phyloP scores from a whole-genome alignment of 2,888 invertebrate species.

The Mimas tiliae region DNA sequence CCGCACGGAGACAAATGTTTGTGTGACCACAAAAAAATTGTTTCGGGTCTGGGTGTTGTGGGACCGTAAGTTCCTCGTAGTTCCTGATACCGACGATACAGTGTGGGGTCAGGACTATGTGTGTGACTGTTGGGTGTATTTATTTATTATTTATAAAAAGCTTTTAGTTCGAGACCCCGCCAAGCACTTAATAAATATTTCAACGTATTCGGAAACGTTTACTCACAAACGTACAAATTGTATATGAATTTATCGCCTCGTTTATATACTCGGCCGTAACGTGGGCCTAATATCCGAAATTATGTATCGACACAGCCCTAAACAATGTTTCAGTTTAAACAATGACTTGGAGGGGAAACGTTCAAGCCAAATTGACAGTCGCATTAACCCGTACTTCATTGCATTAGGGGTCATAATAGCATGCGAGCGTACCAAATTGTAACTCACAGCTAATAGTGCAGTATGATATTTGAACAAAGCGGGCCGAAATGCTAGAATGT shows the following conservation, averaged over 20 bases:
- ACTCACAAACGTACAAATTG: conserved; percentile 5
- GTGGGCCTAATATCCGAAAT: conserved; percentile 26
- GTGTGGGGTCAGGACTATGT: too few species aligned
- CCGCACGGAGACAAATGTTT: too few species aligned
- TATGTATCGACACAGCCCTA: conserved; percentile 31
- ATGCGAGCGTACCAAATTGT: conserved; percentile 32
- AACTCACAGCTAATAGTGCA: conserved; percentile 42
- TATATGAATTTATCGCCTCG: conserved; percentile 18
- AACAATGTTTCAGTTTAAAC: conserved; percentile 47
- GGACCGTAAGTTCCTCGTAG: too few species aligned
- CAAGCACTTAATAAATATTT: neutral
- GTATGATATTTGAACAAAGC: conserved; percentile 43
- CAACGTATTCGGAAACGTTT: conserved; percentile 3
- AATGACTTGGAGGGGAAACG: conserved; percentile 42
- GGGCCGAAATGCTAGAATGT: conserved; percentile 40
- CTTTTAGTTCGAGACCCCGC: neutral
- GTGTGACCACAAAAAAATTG: too few species aligned
- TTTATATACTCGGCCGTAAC: conserved; percentile 7
- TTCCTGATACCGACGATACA: too few species aligned
- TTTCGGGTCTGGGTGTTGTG: too few species aligned
- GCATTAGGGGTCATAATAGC: conserved; percentile 35
- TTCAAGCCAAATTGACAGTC: conserved; percentile 34
- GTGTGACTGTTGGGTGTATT: too few species aligned
- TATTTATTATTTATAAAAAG: neutral
- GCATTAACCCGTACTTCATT: conserved; percentile 32